Evolutionary conservation across 1,140 invertebrate genomes (phyloP), one percentile per base, ranked within the genome.

Genomic region (Araneus ventricosus): DNA sequence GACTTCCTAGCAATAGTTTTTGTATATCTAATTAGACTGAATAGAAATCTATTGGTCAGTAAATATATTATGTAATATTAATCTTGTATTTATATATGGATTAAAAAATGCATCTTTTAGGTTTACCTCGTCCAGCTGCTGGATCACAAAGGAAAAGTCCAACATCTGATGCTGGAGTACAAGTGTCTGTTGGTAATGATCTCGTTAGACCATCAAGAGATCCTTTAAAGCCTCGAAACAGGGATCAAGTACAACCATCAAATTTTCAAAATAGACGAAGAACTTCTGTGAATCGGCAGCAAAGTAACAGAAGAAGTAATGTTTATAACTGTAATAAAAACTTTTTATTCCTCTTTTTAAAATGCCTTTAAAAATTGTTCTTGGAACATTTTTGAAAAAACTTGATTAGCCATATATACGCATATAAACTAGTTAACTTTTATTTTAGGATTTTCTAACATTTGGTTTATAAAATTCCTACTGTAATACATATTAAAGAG

Each of bases 161-260:
- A 67, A 98, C 98, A 6, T 97, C 97, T 92, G 98, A 99, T 95
- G 97, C 98, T 95, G 97, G 97, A 93, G 97, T 97, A 86, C 98
- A 98, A 95, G 96, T 97, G 1, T 94, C 94, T 63, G 93, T 80
- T 41, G 87, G 70, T 45, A 67, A 63, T 88, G 86, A 67, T 61
- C 20, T 75, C 5, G 5, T 37, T 17, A 34, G 85, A 22, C 20
- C 34, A 14, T 67, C 61, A 0, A 70, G 90, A 70, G 79, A 92
- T 22, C 90, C 79, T 30, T n/a, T 85, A 37, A 92, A 75, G 8
- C 90, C 61, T 27, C 82, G 82, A n/a, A 92, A 85, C 27, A 34
- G 89, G 5, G 89, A 91, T 27, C 75, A 63, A 27, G n/a, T 52
- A 22, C 90, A 92, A 20, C 90, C 70, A 20, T 37, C 27, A 14